Evolutionary conservation across 2,113 vertebrate species (phyloP).

Genomic region (Amia ocellicauda): DNA sequence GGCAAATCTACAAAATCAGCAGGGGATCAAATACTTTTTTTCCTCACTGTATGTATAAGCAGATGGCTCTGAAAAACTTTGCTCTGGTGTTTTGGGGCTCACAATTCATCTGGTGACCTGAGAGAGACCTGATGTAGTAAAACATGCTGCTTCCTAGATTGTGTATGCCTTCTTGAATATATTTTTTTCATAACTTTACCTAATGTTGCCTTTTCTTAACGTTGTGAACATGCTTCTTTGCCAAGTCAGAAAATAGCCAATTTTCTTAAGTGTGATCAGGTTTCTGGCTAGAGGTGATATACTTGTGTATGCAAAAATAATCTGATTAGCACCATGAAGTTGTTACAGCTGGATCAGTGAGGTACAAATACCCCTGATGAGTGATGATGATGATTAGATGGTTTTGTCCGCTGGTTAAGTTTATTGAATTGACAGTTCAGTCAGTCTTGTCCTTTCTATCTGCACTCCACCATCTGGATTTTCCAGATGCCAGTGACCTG

Average conservation of each 20-base stretch:
- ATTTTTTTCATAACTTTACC: too few species aligned
- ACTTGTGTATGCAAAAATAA: conserved; percentile 33
- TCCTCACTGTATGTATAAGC: conserved; percentile 26
- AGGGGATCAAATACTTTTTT: too few species aligned
- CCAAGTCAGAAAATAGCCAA: conserved; percentile 14
- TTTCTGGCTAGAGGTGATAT: conserved; percentile 29
- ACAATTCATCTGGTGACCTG: conserved; percentile 22
- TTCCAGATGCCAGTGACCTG: conserved; percentile 28
- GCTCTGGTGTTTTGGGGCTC: conserved; percentile 14
- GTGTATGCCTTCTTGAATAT: too few species aligned
- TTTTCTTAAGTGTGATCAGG: conserved; percentile 24
- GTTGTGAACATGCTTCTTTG: conserved; percentile 3
- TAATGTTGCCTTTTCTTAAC: too few species aligned
- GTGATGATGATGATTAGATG: conserved; percentile 23
- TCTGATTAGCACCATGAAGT: conserved; percentile 37
- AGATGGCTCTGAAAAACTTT: conserved; percentile 31
- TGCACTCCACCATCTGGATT: conserved; percentile 36
- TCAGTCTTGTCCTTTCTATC: conserved; percentile 18
- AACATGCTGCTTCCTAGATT: conserved; percentile 3
- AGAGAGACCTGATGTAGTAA: conserved; percentile 25
- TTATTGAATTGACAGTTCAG: conserved; percentile 29
- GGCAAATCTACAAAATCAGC: too few species aligned
- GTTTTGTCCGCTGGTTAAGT: conserved; percentile 23
- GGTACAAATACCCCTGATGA: conserved; percentile 16
- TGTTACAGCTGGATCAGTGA: conserved; percentile 32